phyloP scores from a whole-genome alignment of 2,888 invertebrate genomes.

The Cosmia trapezina region DNA sequence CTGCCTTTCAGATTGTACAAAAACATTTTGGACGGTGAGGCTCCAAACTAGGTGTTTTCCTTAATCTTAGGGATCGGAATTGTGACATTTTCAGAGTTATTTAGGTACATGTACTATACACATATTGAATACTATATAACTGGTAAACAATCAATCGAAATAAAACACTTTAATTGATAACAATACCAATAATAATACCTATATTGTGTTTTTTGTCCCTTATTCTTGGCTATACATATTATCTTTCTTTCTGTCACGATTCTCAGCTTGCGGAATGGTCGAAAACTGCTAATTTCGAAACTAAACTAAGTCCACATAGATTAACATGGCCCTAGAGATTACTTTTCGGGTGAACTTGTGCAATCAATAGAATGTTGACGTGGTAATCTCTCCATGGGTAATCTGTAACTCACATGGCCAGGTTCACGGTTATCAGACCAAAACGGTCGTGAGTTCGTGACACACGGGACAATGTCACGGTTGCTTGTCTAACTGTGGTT shows the following conservation, averaged over 20 bases:
- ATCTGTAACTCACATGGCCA: not conserved
- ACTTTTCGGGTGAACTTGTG: not conserved
- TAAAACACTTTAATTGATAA: not conserved
- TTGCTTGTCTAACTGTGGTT: conserved; percentile 20
- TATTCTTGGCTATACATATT: not conserved
- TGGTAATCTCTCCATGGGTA: too few relatives aligned
- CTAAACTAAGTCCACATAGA: not conserved
- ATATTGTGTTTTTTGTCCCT: not conserved
- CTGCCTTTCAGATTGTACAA: too few relatives aligned
- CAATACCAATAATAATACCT: too few relatives aligned
- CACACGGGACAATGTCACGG: conserved; percentile 47
- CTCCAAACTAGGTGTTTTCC: not conserved
- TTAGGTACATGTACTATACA: too few relatives aligned
- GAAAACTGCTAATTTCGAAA: not conserved
- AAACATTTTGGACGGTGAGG: not conserved
- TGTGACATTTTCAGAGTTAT: not conserved
- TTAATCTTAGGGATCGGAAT: not conserved
- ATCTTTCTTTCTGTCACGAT: not conserved
- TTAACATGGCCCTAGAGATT: too few relatives aligned
- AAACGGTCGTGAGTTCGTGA: conserved; percentile 29
- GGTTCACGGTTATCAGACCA: conserved; percentile 24
- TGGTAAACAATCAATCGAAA: too few relatives aligned
- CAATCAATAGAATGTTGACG: not conserved
- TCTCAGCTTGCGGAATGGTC: not conserved
- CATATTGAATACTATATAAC: too few relatives aligned